A percentile compares a stretch with the other conserved stretches of the same genome.
phyloP scores from a whole-genome alignment of 2,113 vertebrate genomes.

The Mus pahari region DNA sequence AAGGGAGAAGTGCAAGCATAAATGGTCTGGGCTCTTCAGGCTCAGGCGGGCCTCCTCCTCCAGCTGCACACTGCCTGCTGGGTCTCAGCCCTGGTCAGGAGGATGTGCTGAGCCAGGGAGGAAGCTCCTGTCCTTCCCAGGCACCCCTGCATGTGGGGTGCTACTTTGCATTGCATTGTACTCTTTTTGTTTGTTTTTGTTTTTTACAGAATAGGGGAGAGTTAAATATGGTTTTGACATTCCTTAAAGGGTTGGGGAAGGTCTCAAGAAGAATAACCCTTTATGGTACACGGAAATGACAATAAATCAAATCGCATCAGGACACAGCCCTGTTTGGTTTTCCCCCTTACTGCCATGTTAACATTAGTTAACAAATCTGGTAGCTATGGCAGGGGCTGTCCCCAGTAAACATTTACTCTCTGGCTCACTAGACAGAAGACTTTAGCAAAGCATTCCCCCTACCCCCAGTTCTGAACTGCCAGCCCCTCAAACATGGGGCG shows the following conservation, averaged over 20 bases:
- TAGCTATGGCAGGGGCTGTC: rapidly evolving
- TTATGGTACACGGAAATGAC: background rate
- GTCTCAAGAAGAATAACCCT: background rate
- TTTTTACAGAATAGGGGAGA: background rate
- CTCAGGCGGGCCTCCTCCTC: background rate
- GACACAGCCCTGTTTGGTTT: background rate
- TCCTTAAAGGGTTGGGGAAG: conserved; percentile 24
- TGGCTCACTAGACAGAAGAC: background rate
- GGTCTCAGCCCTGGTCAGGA: background rate
- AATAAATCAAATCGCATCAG: background rate
- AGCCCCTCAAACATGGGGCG: background rate
- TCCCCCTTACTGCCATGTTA: background rate
- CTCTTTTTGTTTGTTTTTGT: background rate
- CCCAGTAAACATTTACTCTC: background rate
- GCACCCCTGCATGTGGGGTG: background rate
- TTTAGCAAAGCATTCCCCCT: background rate
- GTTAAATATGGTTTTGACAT: background rate
- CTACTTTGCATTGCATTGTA: no score
- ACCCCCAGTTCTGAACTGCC: background rate
- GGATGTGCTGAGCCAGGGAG: background rate
- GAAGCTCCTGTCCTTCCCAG: rapidly evolving
- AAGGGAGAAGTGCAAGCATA: background rate
- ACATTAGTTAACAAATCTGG: rapidly evolving
- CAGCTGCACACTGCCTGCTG: background rate
- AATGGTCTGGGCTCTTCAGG: background rate